Conservation (phyloP, 1,140 invertebrate genomes). For the Chironomus tepperi region DNA sequence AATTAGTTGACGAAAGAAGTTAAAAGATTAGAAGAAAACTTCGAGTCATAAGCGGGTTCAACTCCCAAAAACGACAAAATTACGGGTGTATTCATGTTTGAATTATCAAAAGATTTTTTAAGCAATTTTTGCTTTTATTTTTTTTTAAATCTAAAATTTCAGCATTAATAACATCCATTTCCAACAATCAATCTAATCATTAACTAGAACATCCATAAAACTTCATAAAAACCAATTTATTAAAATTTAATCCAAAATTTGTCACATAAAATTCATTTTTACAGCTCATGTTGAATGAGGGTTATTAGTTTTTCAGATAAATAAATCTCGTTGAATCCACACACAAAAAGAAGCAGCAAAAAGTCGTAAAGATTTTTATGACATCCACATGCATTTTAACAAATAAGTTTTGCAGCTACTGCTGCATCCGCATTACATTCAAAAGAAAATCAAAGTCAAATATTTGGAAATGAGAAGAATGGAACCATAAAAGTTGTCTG, state of each 20-base stretch:
- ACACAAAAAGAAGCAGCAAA: not conserved
- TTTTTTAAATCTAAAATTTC: too few relatives aligned
- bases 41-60: too few relatives aligned
- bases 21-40: too few relatives aligned
- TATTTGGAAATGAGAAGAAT: not conserved
- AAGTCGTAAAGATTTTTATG: conserved; percentile 11
- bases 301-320: not conserved
- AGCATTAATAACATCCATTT: too few relatives aligned
- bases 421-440: not conserved
- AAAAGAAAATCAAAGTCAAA: not conserved
- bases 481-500: not conserved
- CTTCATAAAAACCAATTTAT: not conserved
- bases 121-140: too few relatives aligned
- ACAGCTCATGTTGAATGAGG: not conserved
- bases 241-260: not conserved
- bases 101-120: too few relatives aligned
- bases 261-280: conserved; percentile 9
- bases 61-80: too few relatives aligned
- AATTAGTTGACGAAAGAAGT: too few relatives aligned
- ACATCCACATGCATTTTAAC: not conserved
- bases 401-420: not conserved
- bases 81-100: too few relatives aligned
- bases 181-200: too few relatives aligned
- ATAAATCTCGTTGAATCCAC: too few relatives aligned
- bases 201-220: not conserved